Evolutionary conservation across 2,113 vertebrate genomes (phyloP), one percentile per base, ranked within the genome.

Genomic region (Pedetes capensis): DNA sequence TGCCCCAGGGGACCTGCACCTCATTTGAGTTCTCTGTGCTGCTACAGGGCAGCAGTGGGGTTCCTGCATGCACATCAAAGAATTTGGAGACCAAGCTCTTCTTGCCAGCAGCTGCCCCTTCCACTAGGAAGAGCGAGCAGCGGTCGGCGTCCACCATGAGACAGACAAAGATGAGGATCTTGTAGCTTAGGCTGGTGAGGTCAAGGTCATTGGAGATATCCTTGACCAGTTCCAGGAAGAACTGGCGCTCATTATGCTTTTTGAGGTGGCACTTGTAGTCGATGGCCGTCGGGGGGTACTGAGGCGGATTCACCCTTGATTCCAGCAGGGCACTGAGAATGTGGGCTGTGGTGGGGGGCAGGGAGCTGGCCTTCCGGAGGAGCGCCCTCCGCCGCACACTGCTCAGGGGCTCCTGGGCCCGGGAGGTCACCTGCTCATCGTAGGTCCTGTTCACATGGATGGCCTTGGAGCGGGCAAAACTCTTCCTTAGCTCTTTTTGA

Each of bases 181-280:
- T 99, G 98, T 99, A 99, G 98, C 99, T 99, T 72, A 99, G 99
- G 96, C 99, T 99, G 76, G 99, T 99, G 93, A 99, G 98, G 97
- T 99, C 99, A 98, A 99, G 97, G 98, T 99, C 99, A 97, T 99
- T 99, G 72, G 99, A 99, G 69, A 99, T 99, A 98, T 99, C 99
- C 97, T 99, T 99, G n/a, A 99, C 99, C 37, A 99, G 98, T 97
- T 99, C 99, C 96, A 99, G 98, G 98, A 99, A 99, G 97, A 99
- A 99, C 98, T 99, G 99, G 34, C 99, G 98, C 90, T 99, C 99
- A 86, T 99, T 99, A 96, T 99, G 98, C 96, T 99, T 99, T 97
- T 99, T 99, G 87, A 99, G 99, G 97, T 99, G 99, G 97, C 99
- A 99, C 97, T 99, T 99, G 97, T 99, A 99, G 97, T 99, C 99